These are phyloP conservation scores for Peromyscus aztecus DNA, from an alignment of 2,797 vertebrate genomes.

Conservation along the genomic window DNA sequence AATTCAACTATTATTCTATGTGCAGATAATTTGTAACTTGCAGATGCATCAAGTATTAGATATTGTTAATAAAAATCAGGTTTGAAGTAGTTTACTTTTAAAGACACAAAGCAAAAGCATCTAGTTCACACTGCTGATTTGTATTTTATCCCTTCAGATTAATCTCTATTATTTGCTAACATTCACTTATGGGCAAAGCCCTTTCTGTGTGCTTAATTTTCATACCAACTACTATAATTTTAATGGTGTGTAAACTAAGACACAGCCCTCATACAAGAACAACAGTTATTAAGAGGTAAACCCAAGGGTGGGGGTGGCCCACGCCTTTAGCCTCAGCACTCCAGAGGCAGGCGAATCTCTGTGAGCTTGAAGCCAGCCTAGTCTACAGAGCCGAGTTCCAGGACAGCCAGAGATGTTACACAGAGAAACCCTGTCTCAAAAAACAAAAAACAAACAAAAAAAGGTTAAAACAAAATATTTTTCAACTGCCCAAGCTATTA, in stretches of 20 bases:
- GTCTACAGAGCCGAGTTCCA: not conserved
- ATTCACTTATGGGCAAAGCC: not conserved
- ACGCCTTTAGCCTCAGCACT: not conserved
- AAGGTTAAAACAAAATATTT: not conserved
- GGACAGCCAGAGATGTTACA: not conserved
- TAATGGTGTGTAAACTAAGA: conserved; percentile 6
- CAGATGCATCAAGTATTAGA: not conserved
- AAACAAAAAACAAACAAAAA: not conserved
- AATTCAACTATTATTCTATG: conserved; percentile 46
- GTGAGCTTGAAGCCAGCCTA: not conserved
- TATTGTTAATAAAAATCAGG: not conserved
- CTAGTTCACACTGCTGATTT: not conserved
- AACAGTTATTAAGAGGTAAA: conserved; percentile 6
- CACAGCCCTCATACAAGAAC: not conserved
- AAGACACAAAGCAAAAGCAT: conserved; percentile 16
- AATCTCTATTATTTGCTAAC: conserved; percentile 15
- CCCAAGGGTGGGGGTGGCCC: not conserved
- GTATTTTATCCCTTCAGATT: not conserved
- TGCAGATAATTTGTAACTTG: not conserved
- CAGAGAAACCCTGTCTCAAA: not conserved
- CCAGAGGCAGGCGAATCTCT: not conserved
- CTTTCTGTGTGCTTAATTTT: not conserved
- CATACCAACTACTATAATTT: not conserved
- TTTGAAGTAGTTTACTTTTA: conserved; percentile 5
- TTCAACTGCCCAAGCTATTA: conserved; percentile 34